Percentiles rank a stretch among this genome's conserved stretches.
Evolutionary conservation across 1,140 invertebrate genomes (phyloP).

Genomic region (Chironomus striatipennis): DNA sequence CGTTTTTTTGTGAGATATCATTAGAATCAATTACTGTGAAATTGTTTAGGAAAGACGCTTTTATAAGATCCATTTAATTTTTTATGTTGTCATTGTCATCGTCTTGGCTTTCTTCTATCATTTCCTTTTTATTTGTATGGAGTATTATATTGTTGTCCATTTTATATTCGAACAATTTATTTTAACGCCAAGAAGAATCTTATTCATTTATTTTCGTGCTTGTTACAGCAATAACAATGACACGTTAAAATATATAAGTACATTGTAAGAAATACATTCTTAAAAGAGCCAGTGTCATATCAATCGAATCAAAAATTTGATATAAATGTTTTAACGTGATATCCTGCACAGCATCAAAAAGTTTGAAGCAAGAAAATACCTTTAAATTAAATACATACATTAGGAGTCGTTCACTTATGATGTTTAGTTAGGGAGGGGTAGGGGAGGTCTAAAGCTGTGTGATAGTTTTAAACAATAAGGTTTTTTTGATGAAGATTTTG

Average conservation of each 20-base stretch:
- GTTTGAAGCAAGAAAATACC: no score
- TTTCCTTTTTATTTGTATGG: not conserved
- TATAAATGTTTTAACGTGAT: no score
- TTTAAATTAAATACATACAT: no score
- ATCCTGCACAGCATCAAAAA: no score
- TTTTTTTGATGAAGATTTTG: no score
- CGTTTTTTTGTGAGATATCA: not conserved
- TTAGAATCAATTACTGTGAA: conserved; percentile 14
- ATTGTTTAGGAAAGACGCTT: not conserved
- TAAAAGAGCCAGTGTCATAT: no score
- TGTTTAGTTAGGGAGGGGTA: no score
- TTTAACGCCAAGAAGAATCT: not conserved
- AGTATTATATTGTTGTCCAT: conserved; percentile 13
- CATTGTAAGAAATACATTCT: no score
- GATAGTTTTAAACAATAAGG: no score
- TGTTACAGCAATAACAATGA: conserved; percentile 4
- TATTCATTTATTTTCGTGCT: not conserved
- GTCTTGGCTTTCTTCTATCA: not conserved
- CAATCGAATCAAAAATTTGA: no score
- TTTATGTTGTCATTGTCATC: not conserved
- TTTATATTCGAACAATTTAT: conserved; percentile 8
- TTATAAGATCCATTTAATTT: not conserved
- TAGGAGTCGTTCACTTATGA: no score
- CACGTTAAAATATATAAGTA: not conserved
- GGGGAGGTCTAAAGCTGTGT: no score